These are phyloP conservation scores for Cebidichthys violaceus DNA, from an alignment of 2,113 vertebrate genomes.

Conservation along the genomic window DNA sequence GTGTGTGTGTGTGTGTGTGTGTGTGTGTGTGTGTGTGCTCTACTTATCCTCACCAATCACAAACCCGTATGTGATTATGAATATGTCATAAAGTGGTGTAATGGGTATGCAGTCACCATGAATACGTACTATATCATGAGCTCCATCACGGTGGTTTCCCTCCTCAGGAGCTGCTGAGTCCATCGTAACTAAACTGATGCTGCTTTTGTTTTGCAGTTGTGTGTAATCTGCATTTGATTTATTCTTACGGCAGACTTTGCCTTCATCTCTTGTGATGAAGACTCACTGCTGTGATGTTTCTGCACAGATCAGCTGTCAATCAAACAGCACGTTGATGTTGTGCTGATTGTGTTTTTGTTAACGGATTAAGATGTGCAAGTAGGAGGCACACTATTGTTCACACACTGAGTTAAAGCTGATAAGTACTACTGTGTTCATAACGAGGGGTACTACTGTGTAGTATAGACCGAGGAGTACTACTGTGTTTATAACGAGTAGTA, in stretches of 20 bases:
- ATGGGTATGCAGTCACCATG: conserved; percentile 37
- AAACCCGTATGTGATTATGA: conserved; percentile 16
- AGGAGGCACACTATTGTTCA: not conserved
- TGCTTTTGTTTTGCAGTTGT: not conserved
- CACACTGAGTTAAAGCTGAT: not conserved
- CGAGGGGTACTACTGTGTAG: too few species aligned
- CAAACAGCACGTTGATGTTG: not conserved
- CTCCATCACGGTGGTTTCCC: not conserved
- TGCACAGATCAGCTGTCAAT: conserved; percentile 9
- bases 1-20: conserved; percentile 1
- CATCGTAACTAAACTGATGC: not conserved
- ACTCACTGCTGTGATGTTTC: not conserved
- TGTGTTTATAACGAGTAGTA: not conserved
- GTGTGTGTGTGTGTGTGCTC: not conserved
- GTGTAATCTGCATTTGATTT: not conserved
- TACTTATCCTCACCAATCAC: conserved; percentile 11
- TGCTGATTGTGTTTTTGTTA: not conserved
- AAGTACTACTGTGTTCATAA: not conserved
- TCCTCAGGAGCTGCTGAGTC: too few species aligned
- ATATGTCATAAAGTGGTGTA: not conserved
- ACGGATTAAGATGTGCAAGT: not conserved
- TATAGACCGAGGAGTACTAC: not conserved
- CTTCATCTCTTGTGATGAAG: not conserved
- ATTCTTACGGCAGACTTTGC: not conserved
- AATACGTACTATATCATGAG: conserved; percentile 33